Conservation (phyloP, 2,888 invertebrate genomes). For the Tetragonisca angustula region DNA sequence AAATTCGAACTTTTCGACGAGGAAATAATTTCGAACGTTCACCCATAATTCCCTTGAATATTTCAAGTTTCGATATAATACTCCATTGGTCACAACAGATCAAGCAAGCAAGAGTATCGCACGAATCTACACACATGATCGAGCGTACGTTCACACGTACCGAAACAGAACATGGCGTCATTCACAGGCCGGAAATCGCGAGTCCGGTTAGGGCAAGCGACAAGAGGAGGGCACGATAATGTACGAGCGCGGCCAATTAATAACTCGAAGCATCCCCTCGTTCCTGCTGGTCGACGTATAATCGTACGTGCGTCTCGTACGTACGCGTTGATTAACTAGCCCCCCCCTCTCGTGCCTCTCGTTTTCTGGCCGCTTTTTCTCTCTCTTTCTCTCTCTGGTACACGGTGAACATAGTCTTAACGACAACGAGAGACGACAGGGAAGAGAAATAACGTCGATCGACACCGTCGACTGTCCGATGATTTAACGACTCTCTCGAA, state of each 20-base stretch:
- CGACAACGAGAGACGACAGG: conserved; percentile 56
- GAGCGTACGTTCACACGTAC: neutral
- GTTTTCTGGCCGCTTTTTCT: conserved; percentile 20
- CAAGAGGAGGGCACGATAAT: conserved; percentile 55
- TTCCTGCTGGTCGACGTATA: conserved; percentile 13
- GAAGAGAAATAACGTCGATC: conserved; percentile 66
- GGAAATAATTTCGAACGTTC: too few species aligned
- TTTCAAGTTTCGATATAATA: too few species aligned
- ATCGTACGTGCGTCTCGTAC: conserved; percentile 26
- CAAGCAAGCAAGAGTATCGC: neutral
- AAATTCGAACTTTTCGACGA: too few species aligned
- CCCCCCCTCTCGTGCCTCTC: conserved; percentile 28
- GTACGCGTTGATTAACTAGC: conserved; percentile 69
- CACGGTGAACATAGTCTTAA: conserved; percentile 39
- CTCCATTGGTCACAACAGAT: too few species aligned
- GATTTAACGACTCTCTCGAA: conserved; percentile 78
- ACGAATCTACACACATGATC: neutral
- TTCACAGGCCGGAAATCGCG: conserved; percentile 21
- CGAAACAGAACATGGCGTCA: neutral
- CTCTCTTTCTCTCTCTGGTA: conserved; percentile 11
- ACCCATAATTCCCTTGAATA: too few species aligned
- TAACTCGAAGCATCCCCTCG: conserved; percentile 65
- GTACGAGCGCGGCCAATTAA: conserved; percentile 70
- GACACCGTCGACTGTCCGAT: conserved; percentile 66
- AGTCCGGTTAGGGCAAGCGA: conserved; percentile 1